Conservation (phyloP, 2,113 vertebrate species). For the Clarias macrocephalus region DNA sequence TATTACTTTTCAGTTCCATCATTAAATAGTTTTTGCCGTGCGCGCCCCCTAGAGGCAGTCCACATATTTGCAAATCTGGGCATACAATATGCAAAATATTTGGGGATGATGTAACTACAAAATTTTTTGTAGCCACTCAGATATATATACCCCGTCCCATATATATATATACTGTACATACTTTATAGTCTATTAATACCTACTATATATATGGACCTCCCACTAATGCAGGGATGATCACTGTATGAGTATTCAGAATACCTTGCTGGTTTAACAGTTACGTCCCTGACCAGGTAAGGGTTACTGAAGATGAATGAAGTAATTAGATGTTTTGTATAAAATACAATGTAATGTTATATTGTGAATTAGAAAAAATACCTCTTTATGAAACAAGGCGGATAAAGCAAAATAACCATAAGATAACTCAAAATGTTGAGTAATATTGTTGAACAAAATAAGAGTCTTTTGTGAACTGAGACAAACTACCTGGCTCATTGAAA, state of each 20-base stretch:
- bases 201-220: neutral
- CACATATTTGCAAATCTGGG: too few species aligned
- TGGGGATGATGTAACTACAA: neutral
- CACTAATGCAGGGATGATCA: neutral
- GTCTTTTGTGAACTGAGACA: neutral
- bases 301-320: neutral
- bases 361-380: neutral
- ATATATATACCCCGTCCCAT: too few species aligned
- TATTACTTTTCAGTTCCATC: too few species aligned
- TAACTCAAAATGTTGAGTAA: neutral
- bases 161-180: too few species aligned
- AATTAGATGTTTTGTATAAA: neutral
- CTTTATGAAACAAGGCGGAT: neutral
- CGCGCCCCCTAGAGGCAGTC: too few species aligned
- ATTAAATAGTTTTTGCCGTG: too few species aligned
- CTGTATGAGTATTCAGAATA: neutral
- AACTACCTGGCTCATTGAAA: neutral
- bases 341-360: neutral
- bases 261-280: neutral
- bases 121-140: neutral
- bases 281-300: neutral
- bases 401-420: neutral
- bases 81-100: neutral
- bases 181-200: too few species aligned
- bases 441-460: neutral